These are phyloP conservation scores for Hedychridium roseum DNA, from an alignment of 2,888 invertebrate genomes.

Conservation along the genomic window DNA sequence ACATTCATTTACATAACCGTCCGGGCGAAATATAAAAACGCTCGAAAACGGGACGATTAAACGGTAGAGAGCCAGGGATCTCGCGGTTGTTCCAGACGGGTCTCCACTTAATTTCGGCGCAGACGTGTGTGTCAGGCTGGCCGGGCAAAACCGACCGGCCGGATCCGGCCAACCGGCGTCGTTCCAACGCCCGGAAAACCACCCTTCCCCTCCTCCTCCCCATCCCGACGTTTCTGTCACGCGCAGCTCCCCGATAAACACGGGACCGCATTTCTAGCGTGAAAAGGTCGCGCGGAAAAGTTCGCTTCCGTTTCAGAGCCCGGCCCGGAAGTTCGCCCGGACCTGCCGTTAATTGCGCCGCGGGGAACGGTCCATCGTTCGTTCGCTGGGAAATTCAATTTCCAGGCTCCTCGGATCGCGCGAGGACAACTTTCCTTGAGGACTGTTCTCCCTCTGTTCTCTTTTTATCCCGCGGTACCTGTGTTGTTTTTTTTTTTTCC, in stretches of 20 bases:
- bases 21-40: no score
- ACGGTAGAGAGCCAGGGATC: no score
- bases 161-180: slow-evolving; percentile 42
- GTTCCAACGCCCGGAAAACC: slow-evolving; percentile 40
- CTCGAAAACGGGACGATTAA: no score
- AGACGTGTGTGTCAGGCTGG: no score
- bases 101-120: no score
- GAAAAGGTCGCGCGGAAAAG: neutral
- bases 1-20: no score
- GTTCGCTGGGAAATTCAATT: neutral
- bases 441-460: neutral
- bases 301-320: neutral
- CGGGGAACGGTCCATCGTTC: slow-evolving; percentile 1
- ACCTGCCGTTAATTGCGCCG: slow-evolving; percentile 10
- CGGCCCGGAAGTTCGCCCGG: slow-evolving; percentile 7
- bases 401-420: slow-evolving; percentile 2
- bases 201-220: slow-evolving; percentile 16
- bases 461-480: slow-evolving; percentile 7
- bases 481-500: slow-evolving; percentile 13
- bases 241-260: slow-evolving; percentile 18
- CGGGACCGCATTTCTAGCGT: neutral
- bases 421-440: neutral
- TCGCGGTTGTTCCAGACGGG: no score
- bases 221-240: slow-evolving; percentile 38
- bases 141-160: slow-evolving; percentile 39